phyloP scores from a whole-genome alignment of 1,140 invertebrate species.

The Apis dorsata region DNA sequence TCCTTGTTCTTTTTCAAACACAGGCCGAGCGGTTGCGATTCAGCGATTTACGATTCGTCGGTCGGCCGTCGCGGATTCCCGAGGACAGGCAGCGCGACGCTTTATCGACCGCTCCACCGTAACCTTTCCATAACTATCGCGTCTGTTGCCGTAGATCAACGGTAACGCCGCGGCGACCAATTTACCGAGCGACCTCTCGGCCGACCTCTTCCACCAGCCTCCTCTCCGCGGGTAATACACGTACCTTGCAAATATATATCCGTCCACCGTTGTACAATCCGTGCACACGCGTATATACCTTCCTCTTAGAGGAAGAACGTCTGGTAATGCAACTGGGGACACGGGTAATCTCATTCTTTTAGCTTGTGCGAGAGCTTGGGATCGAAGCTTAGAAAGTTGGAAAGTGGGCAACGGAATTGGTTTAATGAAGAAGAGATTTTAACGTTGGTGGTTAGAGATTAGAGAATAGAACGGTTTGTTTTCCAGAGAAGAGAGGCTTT shows the following conservation, averaged over 20 bases:
- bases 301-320: slow-evolving; percentile 13
- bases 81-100: slow-evolving; percentile 68
- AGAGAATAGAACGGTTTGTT: too few species aligned
- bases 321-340: slow-evolving; percentile 35
- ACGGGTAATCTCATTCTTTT: too few species aligned
- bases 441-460: too few species aligned
- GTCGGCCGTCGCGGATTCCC: slow-evolving; percentile 61
- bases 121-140: slow-evolving; percentile 75
- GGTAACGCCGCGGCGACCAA: slow-evolving; percentile 71
- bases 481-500: too few species aligned
- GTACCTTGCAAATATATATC: slow-evolving; percentile 59
- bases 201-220: slow-evolving; percentile 67
- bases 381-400: too few species aligned
- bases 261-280: slow-evolving; percentile 47
- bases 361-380: too few species aligned
- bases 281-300: slow-evolving; percentile 30
- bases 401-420: too few species aligned
- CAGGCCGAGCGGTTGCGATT: slow-evolving; percentile 60
- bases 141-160: slow-evolving; percentile 74
- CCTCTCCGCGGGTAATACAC: slow-evolving; percentile 56
- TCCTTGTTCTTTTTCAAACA: slow-evolving; percentile 40
- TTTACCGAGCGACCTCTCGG: slow-evolving; percentile 73
- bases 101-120: slow-evolving; percentile 69
- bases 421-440: too few species aligned
- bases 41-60: slow-evolving; percentile 70